phyloP scores from a whole-genome alignment of 2,113 vertebrate genomes.

The Triplophysa siluroides region DNA sequence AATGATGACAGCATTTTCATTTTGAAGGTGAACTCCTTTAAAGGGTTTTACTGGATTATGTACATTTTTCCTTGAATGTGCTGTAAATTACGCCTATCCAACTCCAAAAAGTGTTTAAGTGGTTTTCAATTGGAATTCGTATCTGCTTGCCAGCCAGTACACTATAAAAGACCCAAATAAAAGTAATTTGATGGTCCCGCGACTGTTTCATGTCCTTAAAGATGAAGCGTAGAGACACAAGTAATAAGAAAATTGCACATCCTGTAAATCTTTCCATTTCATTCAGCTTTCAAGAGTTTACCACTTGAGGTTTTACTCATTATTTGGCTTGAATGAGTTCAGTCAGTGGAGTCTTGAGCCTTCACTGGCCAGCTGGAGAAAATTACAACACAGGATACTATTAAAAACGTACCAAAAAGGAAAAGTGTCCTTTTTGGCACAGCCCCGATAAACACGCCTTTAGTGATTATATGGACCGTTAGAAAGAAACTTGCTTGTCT shows the following conservation, averaged over 20 bases:
- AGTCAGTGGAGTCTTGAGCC: background rate
- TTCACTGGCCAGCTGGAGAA: constrained; percentile 16
- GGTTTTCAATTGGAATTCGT: constrained; percentile 14
- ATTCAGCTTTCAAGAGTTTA: constrained; percentile 4
- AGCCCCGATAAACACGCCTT: background rate
- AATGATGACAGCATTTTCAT: too few species aligned
- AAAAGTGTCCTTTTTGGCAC: constrained; percentile 8
- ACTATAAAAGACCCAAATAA: constrained; percentile 33
- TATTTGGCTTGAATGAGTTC: background rate
- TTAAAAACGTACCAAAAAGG: background rate
- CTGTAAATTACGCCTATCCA: background rate
- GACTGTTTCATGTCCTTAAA: background rate
- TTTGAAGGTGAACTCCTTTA: background rate
- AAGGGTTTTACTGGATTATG: background rate
- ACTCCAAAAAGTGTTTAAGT: constrained; percentile 18
- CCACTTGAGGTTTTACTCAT: background rate
- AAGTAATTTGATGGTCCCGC: constrained; percentile 1
- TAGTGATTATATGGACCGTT: background rate
- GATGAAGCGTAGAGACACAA: background rate
- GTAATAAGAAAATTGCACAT: too few species aligned
- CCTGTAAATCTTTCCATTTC: background rate
- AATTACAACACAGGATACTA: constrained; percentile 26
- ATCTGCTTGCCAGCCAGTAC: constrained; percentile 40
- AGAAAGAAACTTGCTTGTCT: background rate
- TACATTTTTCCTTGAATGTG: background rate